These are phyloP conservation scores for Endomychus coccineus DNA, from an alignment of 2,888 invertebrate species.

Conservation along the genomic window DNA sequence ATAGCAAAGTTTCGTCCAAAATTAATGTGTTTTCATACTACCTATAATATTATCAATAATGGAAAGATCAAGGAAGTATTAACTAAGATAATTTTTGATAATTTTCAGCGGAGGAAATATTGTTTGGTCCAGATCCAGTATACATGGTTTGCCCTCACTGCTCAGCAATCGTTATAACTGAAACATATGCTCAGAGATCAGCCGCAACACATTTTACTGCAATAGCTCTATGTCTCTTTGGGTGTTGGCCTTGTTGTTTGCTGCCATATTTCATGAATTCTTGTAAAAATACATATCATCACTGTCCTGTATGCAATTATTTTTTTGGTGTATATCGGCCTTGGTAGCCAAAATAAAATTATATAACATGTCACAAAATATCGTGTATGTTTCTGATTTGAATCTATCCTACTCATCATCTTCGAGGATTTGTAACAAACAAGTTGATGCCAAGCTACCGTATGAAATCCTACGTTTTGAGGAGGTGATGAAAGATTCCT, in stretches of 20 bases:
- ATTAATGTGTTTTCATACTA: too few relatives aligned
- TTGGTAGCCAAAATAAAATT: slow-evolving; percentile 28
- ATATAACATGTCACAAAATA: not conserved
- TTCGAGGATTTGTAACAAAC: too few relatives aligned
- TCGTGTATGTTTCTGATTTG: too few relatives aligned
- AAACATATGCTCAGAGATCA: slow-evolving; percentile 32
- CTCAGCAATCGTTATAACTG: slow-evolving; percentile 34
- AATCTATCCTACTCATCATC: too few relatives aligned
- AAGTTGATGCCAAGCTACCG: too few relatives aligned
- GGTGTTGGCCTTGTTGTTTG: slow-evolving; percentile 42
- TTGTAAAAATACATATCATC: slow-evolving; percentile 39
- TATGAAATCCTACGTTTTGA: too few relatives aligned
- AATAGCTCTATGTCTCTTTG: slow-evolving; percentile 37
- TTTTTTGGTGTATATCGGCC: slow-evolving; percentile 40
- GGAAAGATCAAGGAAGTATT: too few relatives aligned
- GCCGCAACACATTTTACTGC: slow-evolving; percentile 37
- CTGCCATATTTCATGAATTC: slow-evolving; percentile 39
- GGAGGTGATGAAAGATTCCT: too few relatives aligned
- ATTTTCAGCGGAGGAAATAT: slow-evolving; percentile 29
- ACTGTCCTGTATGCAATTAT: slow-evolving; percentile 38
- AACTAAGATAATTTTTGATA: too few relatives aligned
- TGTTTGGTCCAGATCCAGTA: slow-evolving; percentile 38
- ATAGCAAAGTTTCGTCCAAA: too few relatives aligned
- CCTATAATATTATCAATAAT: too few relatives aligned
- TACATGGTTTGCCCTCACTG: slow-evolving; percentile 38